These are phyloP conservation scores for Spatulosminthurus flaviceps DNA, from an alignment of 2,888 invertebrate species.

Conservation along the genomic window DNA sequence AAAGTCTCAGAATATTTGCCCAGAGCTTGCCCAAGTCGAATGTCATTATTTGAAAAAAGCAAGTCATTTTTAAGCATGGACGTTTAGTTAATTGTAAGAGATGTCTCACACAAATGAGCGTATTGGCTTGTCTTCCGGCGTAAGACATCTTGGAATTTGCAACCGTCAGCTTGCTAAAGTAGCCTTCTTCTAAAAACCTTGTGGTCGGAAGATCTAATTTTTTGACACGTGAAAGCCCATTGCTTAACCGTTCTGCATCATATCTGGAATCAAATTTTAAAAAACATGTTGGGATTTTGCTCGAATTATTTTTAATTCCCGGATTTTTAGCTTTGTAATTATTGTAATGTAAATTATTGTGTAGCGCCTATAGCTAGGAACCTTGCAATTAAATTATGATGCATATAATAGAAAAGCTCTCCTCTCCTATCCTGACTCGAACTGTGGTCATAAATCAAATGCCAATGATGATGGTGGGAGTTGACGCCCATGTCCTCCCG, in stretches of 20 bases:
- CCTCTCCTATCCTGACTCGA: constrained; percentile 78
- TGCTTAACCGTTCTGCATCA: constrained; percentile 79
- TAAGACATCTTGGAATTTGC: constrained; percentile 53
- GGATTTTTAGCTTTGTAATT: no score
- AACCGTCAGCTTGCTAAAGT: constrained; percentile 78
- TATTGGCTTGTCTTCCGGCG: constrained; percentile 57
- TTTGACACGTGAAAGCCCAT: constrained; percentile 74
- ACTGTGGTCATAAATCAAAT: constrained; percentile 79
- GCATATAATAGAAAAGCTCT: constrained; percentile 86
- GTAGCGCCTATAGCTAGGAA: no score
- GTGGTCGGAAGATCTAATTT: constrained; percentile 73
- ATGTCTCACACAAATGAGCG: no score
- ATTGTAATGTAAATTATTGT: no score
- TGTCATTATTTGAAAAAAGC: no score
- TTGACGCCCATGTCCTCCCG: constrained; percentile 83
- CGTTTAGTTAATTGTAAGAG: no score
- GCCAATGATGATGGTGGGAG: constrained; percentile 93
- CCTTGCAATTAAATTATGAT: constrained; percentile 70
- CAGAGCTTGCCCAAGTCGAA: no score
- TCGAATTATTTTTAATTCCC: no score
- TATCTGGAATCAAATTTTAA: no score
- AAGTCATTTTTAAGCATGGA: no score
- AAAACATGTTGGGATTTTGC: constrained; percentile 88
- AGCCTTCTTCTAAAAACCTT: constrained; percentile 76
- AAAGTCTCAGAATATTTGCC: no score